Percentiles rank a stretch among this genome's conserved stretches.
Evolutionary conservation across 2,113 vertebrate species (phyloP).

Genomic region (Upupa epops): DNA sequence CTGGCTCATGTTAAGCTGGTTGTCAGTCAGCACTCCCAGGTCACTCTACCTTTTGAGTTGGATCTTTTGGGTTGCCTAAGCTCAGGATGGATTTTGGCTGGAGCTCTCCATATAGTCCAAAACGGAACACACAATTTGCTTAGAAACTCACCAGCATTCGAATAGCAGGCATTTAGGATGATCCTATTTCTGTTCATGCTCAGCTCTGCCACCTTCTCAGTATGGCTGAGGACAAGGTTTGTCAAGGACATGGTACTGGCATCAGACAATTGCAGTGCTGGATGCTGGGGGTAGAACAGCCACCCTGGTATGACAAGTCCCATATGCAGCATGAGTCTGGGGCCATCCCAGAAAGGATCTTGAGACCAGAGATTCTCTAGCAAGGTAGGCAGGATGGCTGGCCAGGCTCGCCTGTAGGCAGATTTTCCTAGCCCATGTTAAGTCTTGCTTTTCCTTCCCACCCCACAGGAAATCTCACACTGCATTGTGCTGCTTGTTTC

Average conservation of each 20-base stretch:
- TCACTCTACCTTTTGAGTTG: too few relatives aligned
- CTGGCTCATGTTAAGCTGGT: too few relatives aligned
- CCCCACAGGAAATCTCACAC: neutral
- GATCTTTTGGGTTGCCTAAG: neutral
- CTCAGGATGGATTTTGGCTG: neutral
- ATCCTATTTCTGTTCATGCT: neutral
- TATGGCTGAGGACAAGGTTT: neutral
- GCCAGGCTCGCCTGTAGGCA: neutral
- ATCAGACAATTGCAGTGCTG: accelerated
- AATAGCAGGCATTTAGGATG: neutral
- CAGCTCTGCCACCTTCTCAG: neutral
- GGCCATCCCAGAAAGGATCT: neutral
- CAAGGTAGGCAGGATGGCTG: neutral
- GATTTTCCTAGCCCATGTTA: neutral
- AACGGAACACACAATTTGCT: neutral
- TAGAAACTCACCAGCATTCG: neutral
- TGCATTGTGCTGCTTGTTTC: neutral
- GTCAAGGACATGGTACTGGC: neutral
- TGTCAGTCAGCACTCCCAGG: too few relatives aligned
- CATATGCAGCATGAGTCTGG: accelerated
- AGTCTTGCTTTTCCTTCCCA: neutral
- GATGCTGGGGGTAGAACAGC: neutral
- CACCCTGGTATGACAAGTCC: neutral
- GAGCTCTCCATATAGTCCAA: neutral
- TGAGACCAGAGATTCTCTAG: neutral